Evolutionary conservation across 2,113 vertebrate genomes (phyloP).

Genomic region (Dromiciops gliroides): DNA sequence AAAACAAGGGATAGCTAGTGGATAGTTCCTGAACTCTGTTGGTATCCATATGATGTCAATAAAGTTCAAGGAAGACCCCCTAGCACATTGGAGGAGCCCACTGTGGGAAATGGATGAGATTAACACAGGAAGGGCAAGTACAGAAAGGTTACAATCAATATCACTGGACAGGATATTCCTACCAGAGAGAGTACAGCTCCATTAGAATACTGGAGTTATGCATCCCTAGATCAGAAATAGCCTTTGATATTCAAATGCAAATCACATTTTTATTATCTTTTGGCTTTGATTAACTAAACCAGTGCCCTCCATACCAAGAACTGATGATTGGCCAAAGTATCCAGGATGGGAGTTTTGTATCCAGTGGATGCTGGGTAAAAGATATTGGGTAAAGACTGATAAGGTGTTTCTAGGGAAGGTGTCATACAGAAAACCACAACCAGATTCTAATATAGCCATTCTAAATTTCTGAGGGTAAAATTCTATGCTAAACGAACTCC

Average conservation of each 20-base stretch:
- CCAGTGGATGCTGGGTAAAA: neutral
- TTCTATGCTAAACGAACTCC: neutral
- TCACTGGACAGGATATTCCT: neutral
- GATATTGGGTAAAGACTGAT: neutral
- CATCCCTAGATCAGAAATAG: neutral
- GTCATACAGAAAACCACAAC: neutral
- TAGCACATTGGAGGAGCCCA: neutral
- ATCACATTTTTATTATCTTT: neutral
- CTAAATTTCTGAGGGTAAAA: neutral
- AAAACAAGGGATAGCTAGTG: neutral
- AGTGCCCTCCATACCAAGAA: neutral
- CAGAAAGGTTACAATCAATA: neutral
- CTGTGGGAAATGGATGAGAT: neutral
- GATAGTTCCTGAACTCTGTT: neutral
- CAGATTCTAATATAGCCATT: neutral
- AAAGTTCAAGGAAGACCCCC: neutral
- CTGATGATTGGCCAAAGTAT: neutral
- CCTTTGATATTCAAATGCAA: neutral
- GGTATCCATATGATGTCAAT: neutral
- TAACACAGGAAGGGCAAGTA: no score
- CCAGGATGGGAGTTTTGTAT: neutral
- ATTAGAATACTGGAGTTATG: neutral
- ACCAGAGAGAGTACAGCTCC: neutral
- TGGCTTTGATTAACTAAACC: neutral
- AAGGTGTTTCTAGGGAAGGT: neutral